Conservation (phyloP, 2,888 invertebrate genomes). For the Eucriotettix oculatus region DNA sequence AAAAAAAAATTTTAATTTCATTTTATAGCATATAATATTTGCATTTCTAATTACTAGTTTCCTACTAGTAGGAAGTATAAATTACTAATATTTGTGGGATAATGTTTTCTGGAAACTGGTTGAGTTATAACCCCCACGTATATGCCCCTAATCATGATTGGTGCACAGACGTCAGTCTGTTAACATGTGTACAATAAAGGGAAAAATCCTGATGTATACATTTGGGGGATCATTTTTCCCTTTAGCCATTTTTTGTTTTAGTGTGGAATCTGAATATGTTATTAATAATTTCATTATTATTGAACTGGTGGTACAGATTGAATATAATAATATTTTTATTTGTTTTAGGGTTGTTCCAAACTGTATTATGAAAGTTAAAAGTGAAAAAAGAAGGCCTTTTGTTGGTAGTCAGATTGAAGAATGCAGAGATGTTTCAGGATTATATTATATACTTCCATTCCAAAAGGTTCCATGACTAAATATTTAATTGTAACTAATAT, state of each 20-base stretch:
- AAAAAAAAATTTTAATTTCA: too few relatives aligned
- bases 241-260: slow-evolving; percentile 4
- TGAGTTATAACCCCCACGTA: too few relatives aligned
- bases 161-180: too few relatives aligned
- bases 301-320: neutral
- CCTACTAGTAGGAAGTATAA: too few relatives aligned
- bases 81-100: too few relatives aligned
- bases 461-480: slow-evolving; percentile 44
- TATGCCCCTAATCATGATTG: too few relatives aligned
- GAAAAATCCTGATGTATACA: too few relatives aligned
- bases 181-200: too few relatives aligned
- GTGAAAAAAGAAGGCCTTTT: slow-evolving; percentile 83
- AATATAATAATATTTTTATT: neutral
- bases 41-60: too few relatives aligned
- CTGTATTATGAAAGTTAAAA: slow-evolving; percentile 95
- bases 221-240: too few relatives aligned
- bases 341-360: slow-evolving; percentile 62
- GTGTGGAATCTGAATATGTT: neutral
- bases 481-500: neutral
- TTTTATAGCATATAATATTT: too few relatives aligned
- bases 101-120: too few relatives aligned
- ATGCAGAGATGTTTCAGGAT: slow-evolving; percentile 85
- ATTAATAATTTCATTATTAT: neutral
- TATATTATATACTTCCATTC: slow-evolving; percentile 85
- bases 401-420: slow-evolving; percentile 91